These are phyloP conservation scores for Serinus canaria DNA, from an alignment of 2,113 vertebrate species.

Conservation along the genomic window DNA sequence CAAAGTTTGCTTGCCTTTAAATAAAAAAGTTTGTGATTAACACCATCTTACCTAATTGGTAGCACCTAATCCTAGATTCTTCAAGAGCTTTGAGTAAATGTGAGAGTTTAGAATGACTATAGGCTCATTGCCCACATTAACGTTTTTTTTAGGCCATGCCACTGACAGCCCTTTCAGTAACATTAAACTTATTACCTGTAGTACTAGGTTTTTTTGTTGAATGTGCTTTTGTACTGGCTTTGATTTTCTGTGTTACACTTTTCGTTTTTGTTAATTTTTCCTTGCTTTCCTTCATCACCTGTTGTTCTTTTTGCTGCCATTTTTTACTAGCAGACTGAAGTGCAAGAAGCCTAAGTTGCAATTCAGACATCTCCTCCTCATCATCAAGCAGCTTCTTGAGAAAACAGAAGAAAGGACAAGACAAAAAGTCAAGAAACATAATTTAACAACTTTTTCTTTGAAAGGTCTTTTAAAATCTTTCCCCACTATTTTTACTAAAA, in stretches of 20 bases:
- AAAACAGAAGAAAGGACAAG: constrained; percentile 4
- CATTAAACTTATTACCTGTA: constrained; percentile 69
- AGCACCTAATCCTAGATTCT: neutral
- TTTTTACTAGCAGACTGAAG: constrained; percentile 97
- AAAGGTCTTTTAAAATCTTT: neutral
- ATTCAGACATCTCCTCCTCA: constrained; percentile 94
- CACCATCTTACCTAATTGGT: neutral
- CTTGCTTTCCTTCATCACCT: constrained; percentile 95
- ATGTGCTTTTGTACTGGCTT: constrained; percentile 74
- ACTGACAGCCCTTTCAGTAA: neutral
- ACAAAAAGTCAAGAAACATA: neutral
- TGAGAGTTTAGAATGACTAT: neutral
- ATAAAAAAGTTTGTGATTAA: neutral
- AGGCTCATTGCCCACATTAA: neutral
- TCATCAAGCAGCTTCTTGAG: constrained; percentile 81
- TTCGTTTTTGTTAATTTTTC: constrained; percentile 86
- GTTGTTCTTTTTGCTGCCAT: constrained; percentile 97
- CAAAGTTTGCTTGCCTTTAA: constrained; percentile 82
- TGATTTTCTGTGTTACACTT: constrained; percentile 74
- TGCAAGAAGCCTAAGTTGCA: constrained; percentile 93
- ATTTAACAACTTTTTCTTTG: neutral
- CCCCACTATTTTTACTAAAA: neutral
- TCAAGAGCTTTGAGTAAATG: neutral
- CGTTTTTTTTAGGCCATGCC: neutral
- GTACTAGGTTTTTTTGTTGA: constrained; percentile 79